phyloP scores from a whole-genome alignment of 2,113 vertebrate genomes.

The Chlorodrepanis virens region DNA sequence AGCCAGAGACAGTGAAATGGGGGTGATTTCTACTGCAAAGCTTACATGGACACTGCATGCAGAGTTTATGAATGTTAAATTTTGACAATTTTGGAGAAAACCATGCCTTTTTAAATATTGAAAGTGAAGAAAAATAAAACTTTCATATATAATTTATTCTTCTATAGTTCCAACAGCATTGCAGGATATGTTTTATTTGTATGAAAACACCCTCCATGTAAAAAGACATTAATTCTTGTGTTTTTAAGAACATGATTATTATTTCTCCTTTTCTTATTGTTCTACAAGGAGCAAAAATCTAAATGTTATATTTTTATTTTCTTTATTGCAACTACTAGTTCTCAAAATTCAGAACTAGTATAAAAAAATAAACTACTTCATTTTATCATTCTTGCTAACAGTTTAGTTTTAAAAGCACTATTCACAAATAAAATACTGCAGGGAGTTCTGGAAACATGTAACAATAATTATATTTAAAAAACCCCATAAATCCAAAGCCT shows the following conservation, averaged over 20 bases:
- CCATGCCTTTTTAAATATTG: not conserved
- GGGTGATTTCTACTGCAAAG: not conserved
- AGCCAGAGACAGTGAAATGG: not conserved
- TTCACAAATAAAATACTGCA: not conserved
- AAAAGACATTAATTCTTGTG: not conserved
- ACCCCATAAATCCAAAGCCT: not conserved
- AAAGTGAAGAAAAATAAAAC: not conserved
- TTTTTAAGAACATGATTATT: not conserved
- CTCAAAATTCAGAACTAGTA: not conserved
- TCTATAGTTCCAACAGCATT: not conserved
- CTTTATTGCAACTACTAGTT: not conserved
- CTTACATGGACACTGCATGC: not conserved
- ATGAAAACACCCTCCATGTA: accelerated
- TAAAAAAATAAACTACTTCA: accelerated
- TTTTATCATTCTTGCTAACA: not conserved
- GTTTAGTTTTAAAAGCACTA: not conserved
- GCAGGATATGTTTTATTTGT: not conserved
- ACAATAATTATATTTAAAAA: not conserved
- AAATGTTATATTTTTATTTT: not conserved
- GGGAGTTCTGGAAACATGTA: not conserved
- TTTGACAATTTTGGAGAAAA: not conserved
- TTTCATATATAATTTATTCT: not conserved
- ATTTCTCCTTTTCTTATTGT: not conserved
- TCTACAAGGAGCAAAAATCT: not conserved
- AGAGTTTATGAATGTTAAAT: not conserved